A percentile compares a stretch with the other conserved stretches of the same genome.
These are phyloP conservation scores for Sparidentex hasta DNA, from an alignment of 2,797 vertebrate genomes.

Conservation along the genomic window DNA sequence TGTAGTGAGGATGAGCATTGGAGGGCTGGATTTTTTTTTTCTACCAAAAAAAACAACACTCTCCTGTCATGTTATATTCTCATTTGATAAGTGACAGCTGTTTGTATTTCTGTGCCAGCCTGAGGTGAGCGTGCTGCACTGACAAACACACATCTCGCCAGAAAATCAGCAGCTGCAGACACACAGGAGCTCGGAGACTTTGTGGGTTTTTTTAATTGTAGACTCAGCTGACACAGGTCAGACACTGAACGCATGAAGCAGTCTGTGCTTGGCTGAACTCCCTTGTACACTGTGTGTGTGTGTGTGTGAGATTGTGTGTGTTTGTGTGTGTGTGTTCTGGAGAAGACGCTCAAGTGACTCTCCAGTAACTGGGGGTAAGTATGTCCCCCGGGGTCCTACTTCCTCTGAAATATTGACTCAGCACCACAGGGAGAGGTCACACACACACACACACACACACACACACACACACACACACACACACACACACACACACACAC, in stretches of 20 bases:
- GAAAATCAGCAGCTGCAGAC: slow-evolving; percentile 11
- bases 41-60: not conserved
- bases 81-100: slow-evolving; percentile 19
- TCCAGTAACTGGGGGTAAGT: slow-evolving; percentile 64
- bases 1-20: not conserved
- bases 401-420: slow-evolving; percentile 81
- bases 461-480: slow-evolving; percentile 41
- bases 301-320: slow-evolving; percentile 16
- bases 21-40: not conserved
- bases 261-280: slow-evolving; percentile 33
- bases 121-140: not conserved
- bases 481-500: slow-evolving; percentile 38
- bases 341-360: slow-evolving; percentile 51
- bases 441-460: slow-evolving; percentile 34
- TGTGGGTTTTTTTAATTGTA: slow-evolving; percentile 17
- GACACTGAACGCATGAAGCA: slow-evolving; percentile 21
- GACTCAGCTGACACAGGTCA: slow-evolving; percentile 42
- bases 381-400: slow-evolving; percentile 65
- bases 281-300: not conserved
- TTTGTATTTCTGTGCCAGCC: slow-evolving; percentile 31
- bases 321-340: slow-evolving; percentile 2
- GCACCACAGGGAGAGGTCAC: slow-evolving; percentile 66
- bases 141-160: slow-evolving; percentile 1
- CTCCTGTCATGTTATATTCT: not conserved
- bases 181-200: slow-evolving; percentile 16